Percentiles rank a stretch among this genome's conserved stretches.
phyloP scores from a whole-genome alignment of 2,797 vertebrate genomes.

The Rhynchotus rufescens region DNA sequence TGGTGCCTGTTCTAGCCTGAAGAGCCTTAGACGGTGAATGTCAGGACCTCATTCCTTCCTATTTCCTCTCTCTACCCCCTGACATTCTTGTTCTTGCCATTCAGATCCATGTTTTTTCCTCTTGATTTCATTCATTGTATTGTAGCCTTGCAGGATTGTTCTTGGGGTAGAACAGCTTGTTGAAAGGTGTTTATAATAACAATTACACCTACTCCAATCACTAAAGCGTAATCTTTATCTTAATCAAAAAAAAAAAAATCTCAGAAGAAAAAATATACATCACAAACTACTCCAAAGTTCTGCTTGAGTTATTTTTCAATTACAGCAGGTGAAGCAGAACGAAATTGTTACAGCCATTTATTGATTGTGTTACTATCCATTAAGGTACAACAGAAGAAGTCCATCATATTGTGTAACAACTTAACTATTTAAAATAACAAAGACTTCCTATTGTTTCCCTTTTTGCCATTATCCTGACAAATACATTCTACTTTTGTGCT shows the following conservation, averaged over 20 bases:
- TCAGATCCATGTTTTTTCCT: conserved; percentile 45
- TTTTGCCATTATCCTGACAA: conserved; percentile 66
- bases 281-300: conserved; percentile 81
- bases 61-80: conserved; percentile 8
- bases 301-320: conserved; percentile 93
- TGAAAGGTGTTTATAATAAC: conserved; percentile 74
- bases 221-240: conserved; percentile 78
- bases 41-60: conserved; percentile 1
- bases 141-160: conserved; percentile 50
- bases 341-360: conserved; percentile 91
- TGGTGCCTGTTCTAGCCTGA: background rate
- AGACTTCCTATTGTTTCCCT: conserved; percentile 84
- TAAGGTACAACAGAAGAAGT: conserved; percentile 89
- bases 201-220: conserved; percentile 70
- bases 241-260: conserved; percentile 76
- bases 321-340: conserved; percentile 90
- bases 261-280: conserved; percentile 67
- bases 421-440: conserved; percentile 89
- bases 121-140: conserved; percentile 52
- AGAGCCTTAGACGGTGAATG: background rate
- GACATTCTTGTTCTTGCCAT: background rate
- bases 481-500: conserved; percentile 52
- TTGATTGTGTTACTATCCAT: conserved; percentile 90
- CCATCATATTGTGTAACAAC: conserved; percentile 90
- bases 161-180: conserved; percentile 50